Percentiles rank a stretch among this genome's conserved stretches.
phyloP scores from a whole-genome alignment of 2,888 invertebrate species.

The Dioctria linearis region DNA sequence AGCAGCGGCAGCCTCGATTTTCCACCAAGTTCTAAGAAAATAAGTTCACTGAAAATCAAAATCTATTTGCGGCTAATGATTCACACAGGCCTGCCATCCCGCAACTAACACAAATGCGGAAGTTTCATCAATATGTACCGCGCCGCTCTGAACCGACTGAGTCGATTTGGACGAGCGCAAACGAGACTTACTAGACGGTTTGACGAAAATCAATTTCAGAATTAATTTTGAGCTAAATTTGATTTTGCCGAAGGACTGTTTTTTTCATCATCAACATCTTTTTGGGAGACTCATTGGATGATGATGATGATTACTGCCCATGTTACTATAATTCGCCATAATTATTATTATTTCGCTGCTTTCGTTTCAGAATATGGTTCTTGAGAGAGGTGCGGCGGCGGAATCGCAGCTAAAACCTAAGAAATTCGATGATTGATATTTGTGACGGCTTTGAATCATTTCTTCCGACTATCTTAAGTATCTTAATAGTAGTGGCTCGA shows the following conservation, averaged over 20 bases:
- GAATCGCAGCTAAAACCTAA: background rate
- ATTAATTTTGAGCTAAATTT: slow-evolving; percentile 44
- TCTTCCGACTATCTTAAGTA: background rate
- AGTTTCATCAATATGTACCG: slow-evolving; percentile 29
- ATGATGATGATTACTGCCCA: background rate
- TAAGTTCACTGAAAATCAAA: slow-evolving; percentile 39
- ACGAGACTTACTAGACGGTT: slow-evolving; percentile 53
- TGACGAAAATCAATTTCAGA: slow-evolving; percentile 37
- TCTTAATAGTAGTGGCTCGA: background rate
- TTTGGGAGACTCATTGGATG: background rate
- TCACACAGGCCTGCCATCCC: slow-evolving; percentile 23
- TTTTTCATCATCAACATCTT: slow-evolving; percentile 12
- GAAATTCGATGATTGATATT: slow-evolving; percentile 35
- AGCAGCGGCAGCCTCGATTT: background rate
- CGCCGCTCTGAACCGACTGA: too few species aligned
- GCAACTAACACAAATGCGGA: slow-evolving; percentile 50
- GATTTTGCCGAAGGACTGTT: background rate
- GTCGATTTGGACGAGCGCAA: background rate
- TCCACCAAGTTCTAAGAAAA: slow-evolving; percentile 45
- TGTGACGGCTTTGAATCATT: background rate
- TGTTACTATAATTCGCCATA: slow-evolving; percentile 22
- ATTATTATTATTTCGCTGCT: background rate
- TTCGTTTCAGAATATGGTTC: background rate
- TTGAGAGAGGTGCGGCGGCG: slow-evolving; percentile 16
- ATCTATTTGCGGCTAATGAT: slow-evolving; percentile 49